Base-by-base conservation (phyloP, 2,888 invertebrate species). In the Amiota mariae region DNA sequence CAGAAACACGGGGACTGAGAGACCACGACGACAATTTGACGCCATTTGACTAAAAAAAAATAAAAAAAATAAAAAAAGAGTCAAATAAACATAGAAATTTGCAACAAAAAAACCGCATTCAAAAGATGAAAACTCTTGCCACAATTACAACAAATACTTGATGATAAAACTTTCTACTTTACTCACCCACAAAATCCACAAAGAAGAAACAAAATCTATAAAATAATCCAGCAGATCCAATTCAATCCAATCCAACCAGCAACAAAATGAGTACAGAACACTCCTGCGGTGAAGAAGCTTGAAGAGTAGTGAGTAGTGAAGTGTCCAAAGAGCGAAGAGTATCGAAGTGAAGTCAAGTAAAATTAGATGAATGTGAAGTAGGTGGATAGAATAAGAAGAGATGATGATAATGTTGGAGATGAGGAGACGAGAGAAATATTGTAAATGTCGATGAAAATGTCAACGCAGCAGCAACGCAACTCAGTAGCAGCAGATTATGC, bases 361-460 rank as follows among this genome's bases (percentile, higher is more conserved):
- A 24, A 24, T 24, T 24, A 24, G 24, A 24, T 24, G 24, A 24
- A 24, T 24, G 24, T 24, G 24, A 24, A 24, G 24, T 24, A 24
- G 24, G 24, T 24, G 24, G 24, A 24, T 24, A 24, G 24, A 24
- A 24, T 24, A 24, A 24, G 24, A 24, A 24, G 24, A 24, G 24
- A 24, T 24, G 24, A 24, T 24, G n/a, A n/a, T n/a, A n/a, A n/a
- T n/a, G n/a, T n/a, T n/a, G 3, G 24, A 24, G 24, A 24, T 24
- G 36, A 36, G 36, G 20, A 56, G 59, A 20, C 20, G 10, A 18
- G 59, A 12, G 11, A 13, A 8, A n/a, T 12, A 18, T 11, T 9
- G 59, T 11, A 59, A 24, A 54, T 54, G 8, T 70, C 79, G 79
- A 81, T 81, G 78, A 80, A 81, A 82, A 82, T 82, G 82, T 82